A percentile compares a stretch with the other conserved stretches of the same genome.
Evolutionary conservation across 92 coral and sea anemone species (phyloP).

Genomic region (Phenganax stokvisi): DNA sequence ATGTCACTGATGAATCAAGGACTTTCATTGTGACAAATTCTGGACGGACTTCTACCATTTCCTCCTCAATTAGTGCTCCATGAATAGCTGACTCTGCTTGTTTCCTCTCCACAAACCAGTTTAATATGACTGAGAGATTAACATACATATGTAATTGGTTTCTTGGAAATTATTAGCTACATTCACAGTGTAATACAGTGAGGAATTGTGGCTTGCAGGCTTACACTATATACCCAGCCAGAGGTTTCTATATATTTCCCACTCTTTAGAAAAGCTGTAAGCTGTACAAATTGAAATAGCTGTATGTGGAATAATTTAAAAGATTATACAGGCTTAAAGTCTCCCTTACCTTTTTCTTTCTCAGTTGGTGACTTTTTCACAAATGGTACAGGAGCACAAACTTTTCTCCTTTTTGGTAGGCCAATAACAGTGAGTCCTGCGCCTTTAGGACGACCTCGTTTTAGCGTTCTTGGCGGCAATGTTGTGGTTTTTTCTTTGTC

Average conservation of each 20-base stretch:
- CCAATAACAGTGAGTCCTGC: slow-evolving; percentile 45
- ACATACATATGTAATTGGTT: background rate
- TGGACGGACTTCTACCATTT: slow-evolving; percentile 26
- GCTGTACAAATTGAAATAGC: too few species aligned
- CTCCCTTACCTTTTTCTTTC: background rate
- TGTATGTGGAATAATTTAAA: background rate
- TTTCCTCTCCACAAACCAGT: slow-evolving; percentile 13
- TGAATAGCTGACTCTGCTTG: background rate
- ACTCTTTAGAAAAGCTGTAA: too few species aligned
- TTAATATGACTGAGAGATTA: slow-evolving; percentile 4
- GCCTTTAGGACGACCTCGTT: slow-evolving; percentile 44
- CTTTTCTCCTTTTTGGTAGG: slow-evolving; percentile 25
- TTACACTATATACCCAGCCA: too few species aligned
- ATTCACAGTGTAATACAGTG: background rate
- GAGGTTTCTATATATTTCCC: too few species aligned
- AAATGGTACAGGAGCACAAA: background rate
- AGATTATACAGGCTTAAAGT: background rate
- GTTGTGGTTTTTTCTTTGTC: background rate
- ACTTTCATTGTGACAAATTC: slow-evolving; percentile 25
- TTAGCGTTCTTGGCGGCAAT: slow-evolving; percentile 30
- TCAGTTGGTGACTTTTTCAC: background rate
- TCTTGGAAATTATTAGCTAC: background rate
- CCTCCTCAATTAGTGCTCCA: slow-evolving; percentile 8
- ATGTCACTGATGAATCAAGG: slow-evolving; percentile 6
- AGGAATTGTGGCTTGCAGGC: too few species aligned